Conservation (phyloP, 2,888 invertebrate genomes). For the Mycalesis mineus region DNA sequence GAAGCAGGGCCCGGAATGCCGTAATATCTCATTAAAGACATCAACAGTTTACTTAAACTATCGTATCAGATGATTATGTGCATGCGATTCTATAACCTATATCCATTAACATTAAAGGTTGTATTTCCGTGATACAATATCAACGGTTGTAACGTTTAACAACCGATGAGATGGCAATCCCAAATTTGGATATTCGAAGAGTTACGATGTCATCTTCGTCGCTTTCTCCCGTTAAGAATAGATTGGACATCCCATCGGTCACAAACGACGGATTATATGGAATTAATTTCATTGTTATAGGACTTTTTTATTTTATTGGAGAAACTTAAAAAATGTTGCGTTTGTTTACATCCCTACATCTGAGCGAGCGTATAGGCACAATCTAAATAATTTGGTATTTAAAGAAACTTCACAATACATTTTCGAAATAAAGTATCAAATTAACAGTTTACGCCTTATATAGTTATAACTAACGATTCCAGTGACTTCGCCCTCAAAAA, state of each 20-base stretch:
- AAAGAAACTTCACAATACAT: too few relatives aligned
- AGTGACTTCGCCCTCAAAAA: too few relatives aligned
- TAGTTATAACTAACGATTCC: too few relatives aligned
- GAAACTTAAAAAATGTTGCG: background rate
- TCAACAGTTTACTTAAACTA: slow-evolving; percentile 45
- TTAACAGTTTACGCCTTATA: too few relatives aligned
- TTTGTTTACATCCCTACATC: background rate
- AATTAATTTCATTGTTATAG: slow-evolving; percentile 32
- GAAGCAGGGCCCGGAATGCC: slow-evolving; percentile 60
- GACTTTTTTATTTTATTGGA: slow-evolving; percentile 13
- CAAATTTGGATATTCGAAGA: slow-evolving; percentile 66
- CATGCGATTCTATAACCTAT: slow-evolving; percentile 47
- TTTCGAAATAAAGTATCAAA: too few relatives aligned
- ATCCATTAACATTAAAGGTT: slow-evolving; percentile 19
- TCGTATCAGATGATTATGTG: slow-evolving; percentile 40
- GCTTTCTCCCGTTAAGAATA: slow-evolving; percentile 57
- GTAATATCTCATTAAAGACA: slow-evolving; percentile 70
- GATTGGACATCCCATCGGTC: slow-evolving; percentile 40
- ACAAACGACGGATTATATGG: slow-evolving; percentile 25
- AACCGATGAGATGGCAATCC: slow-evolving; percentile 45
- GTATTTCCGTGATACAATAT: slow-evolving; percentile 18
- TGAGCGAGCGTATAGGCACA: too few relatives aligned
- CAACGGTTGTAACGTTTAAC: slow-evolving; percentile 26
- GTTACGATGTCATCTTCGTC: slow-evolving; percentile 68
- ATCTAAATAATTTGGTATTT: too few relatives aligned